Evolutionary conservation across 2,888 invertebrate species (phyloP).

Genomic region (Drosophila monieri): DNA sequence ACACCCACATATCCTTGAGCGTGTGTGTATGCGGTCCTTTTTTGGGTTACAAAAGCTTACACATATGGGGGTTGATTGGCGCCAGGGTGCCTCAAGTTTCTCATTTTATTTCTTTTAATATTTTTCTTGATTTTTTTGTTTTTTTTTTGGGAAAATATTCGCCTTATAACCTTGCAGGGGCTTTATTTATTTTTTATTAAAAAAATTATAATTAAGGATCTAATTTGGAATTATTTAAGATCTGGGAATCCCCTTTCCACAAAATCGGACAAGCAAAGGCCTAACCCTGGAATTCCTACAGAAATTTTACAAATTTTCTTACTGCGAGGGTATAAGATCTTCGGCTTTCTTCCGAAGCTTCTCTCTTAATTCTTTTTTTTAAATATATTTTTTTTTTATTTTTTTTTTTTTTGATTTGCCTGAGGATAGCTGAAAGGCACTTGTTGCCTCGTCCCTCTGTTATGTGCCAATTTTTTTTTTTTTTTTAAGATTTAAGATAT

Average conservation of each 20-base stretch:
- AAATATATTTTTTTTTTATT: neutral
- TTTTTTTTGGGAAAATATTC: neutral
- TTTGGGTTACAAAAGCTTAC: slow-evolving; percentile 42
- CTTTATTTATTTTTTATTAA: neutral
- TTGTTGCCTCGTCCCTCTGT: slow-evolving; percentile 23
- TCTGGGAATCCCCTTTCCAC: neutral
- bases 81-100: slow-evolving; percentile 32
- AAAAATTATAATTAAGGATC: no score
- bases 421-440: slow-evolving; percentile 16
- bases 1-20: neutral
- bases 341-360: neutral
- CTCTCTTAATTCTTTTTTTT: neutral
- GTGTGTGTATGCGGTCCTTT: slow-evolving; percentile 28
- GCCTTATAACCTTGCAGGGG: neutral
- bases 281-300: neutral
- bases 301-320: no score
- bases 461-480: neutral
- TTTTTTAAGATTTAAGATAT: neutral
- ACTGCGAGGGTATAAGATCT: neutral
- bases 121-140: neutral
- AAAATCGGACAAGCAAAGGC: neutral
- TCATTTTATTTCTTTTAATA: neutral
- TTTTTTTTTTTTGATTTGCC: neutral
- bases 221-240: neutral
- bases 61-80: slow-evolving; percentile 46